Conservation (phyloP, 2,888 invertebrate species). For the Leucophora obtusa region DNA sequence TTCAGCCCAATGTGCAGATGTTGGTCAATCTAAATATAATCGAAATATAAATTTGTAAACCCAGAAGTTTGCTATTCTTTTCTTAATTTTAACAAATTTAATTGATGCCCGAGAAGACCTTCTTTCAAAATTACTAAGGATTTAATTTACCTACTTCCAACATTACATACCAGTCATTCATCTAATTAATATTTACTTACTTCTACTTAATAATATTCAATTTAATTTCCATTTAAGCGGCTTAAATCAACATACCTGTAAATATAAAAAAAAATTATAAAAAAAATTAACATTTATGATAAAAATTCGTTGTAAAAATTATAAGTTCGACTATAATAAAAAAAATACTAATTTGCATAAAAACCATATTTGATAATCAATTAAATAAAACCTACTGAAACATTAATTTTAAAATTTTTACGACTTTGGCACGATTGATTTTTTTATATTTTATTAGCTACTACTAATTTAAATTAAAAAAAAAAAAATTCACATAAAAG, state of each 20-base stretch:
- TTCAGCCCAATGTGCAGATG: no score
- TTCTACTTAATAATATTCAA: neutral
- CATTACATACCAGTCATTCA: no score
- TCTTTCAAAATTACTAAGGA: neutral
- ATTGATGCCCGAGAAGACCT: no score
- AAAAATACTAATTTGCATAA: constrained; percentile 50
- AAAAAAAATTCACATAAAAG: neutral
- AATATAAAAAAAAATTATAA: constrained; percentile 26
- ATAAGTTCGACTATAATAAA: constrained; percentile 1
- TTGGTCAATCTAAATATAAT: no score
- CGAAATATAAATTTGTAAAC: no score
- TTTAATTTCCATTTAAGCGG: constrained; percentile 17
- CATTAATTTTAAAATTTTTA: constrained; percentile 25
- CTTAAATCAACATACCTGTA: constrained; percentile 37
- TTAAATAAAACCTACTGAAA: constrained; percentile 31
- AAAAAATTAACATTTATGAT: constrained; percentile 45
- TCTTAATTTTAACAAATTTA: no score
- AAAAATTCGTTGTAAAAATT: constrained; percentile 26
- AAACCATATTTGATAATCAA: constrained; percentile 34
- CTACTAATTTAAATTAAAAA: neutral
- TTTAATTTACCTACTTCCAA: neutral
- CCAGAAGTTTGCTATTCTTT: no score
- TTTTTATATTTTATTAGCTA: constrained; percentile 9
- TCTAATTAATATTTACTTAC: neutral
- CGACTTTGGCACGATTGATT: constrained; percentile 11